Evolutionary conservation across 1,140 invertebrate genomes (phyloP), one percentile per base, ranked within the genome.

Genomic region (Venturia canescens): DNA sequence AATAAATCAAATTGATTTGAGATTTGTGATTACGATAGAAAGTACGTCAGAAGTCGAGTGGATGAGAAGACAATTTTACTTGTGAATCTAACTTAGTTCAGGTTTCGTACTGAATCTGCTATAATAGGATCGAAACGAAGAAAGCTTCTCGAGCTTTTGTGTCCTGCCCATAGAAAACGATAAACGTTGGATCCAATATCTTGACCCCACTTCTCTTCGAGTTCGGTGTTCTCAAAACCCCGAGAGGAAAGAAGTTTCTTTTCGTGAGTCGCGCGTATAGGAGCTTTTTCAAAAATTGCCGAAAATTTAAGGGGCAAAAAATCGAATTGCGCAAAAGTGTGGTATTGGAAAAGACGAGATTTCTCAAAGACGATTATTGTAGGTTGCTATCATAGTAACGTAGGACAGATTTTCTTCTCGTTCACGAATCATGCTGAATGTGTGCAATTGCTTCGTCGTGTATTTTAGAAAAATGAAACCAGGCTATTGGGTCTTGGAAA

Each of bases 161-260:
- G 16, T n/a, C 50, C 0, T 44, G n/a, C 18, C 50, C 50, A 53
- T 53, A 53, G n/a, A 53, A 21, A 53, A 18, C 50, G 50, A 53
- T 53, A 21, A 53, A 53, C 2, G 50, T 18, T 18, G 11, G 50
- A 53, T 53, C n/a, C 50, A 53, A 53, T 18, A 53, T 21, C 18
- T 53, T 53, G n/a, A 53, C 50, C 50, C n/a, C 50, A 53, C 50
- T 53, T 53, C 50, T n/a, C 50, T 15, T 53, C 18, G 50, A 53
- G 16, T 53, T 53, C 16, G 16, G 50, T n/a, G 50, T n/a, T 18
- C 18, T 53, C 50, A 4, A n/a, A 53, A 53, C 5, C 18, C 11
- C 18, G n/a, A 7, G n/a, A 21, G n/a, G 11, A 53, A 53, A 18
- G 50, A 53, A 53, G 16, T 53, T 53, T 3, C 50, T n/a, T 53